Base-by-base conservation (phyloP, 2,888 invertebrate genomes). In the Drosophila borealis region DNA sequence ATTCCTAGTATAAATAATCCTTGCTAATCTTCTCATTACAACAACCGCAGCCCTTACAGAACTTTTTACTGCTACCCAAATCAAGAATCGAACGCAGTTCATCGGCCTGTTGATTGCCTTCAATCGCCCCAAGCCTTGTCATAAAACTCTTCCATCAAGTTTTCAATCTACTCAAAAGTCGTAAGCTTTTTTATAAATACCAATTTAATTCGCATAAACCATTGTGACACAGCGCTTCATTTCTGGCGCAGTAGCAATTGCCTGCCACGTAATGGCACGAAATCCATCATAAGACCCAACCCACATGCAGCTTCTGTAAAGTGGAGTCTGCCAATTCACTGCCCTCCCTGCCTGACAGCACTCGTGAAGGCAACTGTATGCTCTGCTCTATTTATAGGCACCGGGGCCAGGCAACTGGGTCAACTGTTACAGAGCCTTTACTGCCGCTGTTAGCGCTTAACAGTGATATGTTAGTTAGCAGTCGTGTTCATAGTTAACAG, bases 371-470 rank as follows among this genome's bases (percentile, higher is more conserved):
- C 60, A 53, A 56, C 66, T 66, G 66, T 62, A 44, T 62, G 17
- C 44, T 42, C 25, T 67, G 76, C 78, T 79, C 83, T 83, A 74
- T 83, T 80, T 88, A 68, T 85, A 82, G 78, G 54, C 59, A 50
- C 44, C 25, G 57, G 44, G 60, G 59, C 55, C 62, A 68, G 51
- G 73, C 66, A 83, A 83, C 78, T 83, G 83, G 83, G 83, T 83
- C 83, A 83, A 75, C 72, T 88, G 81, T 70, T 62, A 69, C 51
- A 14, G 50, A 76, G 70, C 73, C 73, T 68, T 71, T 73, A 65
- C 84, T 70, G 67, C 17, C 44, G 19, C 69, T 66, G 70, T 65
- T 61, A 51, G 17, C 25, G 53, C 11, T 8, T 55, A 42, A 51
- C 71, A 66, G 42, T 3, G 19, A 6, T 36, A 41, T 78, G 78